Percentiles rank a stretch among this genome's conserved stretches.
These are phyloP conservation scores for Autographa pulchrina DNA, from an alignment of 2,888 invertebrate species.

Conservation along the genomic window DNA sequence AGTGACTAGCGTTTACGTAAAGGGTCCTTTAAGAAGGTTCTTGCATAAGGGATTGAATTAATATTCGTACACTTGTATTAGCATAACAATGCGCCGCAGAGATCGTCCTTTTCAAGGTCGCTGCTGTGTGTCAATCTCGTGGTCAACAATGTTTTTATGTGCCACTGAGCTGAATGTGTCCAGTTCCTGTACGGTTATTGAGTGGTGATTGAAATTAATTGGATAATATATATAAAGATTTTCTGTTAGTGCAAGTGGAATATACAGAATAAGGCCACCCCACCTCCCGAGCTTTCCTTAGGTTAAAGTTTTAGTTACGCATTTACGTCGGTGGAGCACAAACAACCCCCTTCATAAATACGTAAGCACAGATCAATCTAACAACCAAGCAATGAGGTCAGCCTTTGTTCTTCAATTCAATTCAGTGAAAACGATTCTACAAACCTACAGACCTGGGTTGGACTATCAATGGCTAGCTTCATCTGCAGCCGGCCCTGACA, in stretches of 20 bases:
- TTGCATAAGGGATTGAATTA: not conserved
- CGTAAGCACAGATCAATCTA: slow-evolving; percentile 41
- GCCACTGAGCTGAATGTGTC: not conserved
- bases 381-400: slow-evolving; percentile 12
- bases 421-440: slow-evolving; percentile 14
- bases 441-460: slow-evolving; percentile 31
- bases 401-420: slow-evolving; percentile 38
- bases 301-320: slow-evolving; percentile 40
- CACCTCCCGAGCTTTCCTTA: slow-evolving; percentile 13
- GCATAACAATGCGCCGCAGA: slow-evolving; percentile 4
- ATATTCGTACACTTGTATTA: slow-evolving; percentile 4
- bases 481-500: slow-evolving; percentile 52
- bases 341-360: slow-evolving; percentile 50
- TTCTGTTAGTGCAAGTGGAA: slow-evolving; percentile 39
- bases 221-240: not conserved
- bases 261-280: slow-evolving; percentile 22
- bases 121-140: not conserved
- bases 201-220: no score
- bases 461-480: slow-evolving; percentile 21
- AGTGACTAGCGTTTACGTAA: not conserved
- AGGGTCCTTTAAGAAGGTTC: not conserved
- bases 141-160: not conserved
- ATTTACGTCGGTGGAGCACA: slow-evolving; percentile 43
- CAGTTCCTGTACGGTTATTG: not conserved
- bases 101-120: slow-evolving; percentile 4